Evolutionary conservation across 2,113 vertebrate species (phyloP).

Genomic region (Osmerus eperlanus): DNA sequence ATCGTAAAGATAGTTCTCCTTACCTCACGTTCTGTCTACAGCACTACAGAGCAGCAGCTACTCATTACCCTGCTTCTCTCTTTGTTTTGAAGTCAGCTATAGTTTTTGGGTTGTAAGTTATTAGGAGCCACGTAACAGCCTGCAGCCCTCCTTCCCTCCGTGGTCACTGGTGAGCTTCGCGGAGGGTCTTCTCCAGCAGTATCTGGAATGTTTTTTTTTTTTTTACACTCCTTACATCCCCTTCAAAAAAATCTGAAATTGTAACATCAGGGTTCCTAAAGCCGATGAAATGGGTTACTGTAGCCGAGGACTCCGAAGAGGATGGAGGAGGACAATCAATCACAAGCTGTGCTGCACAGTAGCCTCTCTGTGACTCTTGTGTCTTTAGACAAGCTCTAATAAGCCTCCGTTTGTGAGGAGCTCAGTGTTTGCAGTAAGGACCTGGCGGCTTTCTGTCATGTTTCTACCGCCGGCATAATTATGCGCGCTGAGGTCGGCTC

Average conservation of each 20-base stretch:
- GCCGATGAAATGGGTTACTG: constrained; percentile 30
- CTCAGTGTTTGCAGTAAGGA: constrained; percentile 43
- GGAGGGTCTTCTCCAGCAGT: neutral
- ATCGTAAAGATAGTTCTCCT: constrained; percentile 34
- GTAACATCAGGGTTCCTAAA: constrained; percentile 26
- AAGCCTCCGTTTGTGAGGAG: constrained; percentile 36
- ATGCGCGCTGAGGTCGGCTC: constrained; percentile 49
- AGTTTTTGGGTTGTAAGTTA: constrained; percentile 18
- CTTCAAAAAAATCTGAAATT: neutral
- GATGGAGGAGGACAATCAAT: constrained; percentile 43
- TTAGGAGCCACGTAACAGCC: constrained; percentile 1
- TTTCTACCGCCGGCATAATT: constrained; percentile 56
- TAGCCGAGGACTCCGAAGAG: constrained; percentile 33
- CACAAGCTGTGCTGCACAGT: constrained; percentile 46
- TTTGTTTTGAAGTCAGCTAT: constrained; percentile 3
- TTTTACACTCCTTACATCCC: neutral
- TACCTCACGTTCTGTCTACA: constrained; percentile 30
- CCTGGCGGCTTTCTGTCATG: constrained; percentile 46
- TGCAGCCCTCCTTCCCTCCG: neutral
- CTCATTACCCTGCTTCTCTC: neutral
- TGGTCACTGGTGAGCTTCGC: neutral
- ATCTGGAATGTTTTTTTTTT: neutral
- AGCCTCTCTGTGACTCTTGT: constrained; percentile 47
- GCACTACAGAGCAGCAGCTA: constrained; percentile 23
- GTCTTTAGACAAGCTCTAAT: constrained; percentile 48